Base-by-base conservation (phyloP, 2,113 vertebrate species). In the Kobus ellipsiprymnus region DNA sequence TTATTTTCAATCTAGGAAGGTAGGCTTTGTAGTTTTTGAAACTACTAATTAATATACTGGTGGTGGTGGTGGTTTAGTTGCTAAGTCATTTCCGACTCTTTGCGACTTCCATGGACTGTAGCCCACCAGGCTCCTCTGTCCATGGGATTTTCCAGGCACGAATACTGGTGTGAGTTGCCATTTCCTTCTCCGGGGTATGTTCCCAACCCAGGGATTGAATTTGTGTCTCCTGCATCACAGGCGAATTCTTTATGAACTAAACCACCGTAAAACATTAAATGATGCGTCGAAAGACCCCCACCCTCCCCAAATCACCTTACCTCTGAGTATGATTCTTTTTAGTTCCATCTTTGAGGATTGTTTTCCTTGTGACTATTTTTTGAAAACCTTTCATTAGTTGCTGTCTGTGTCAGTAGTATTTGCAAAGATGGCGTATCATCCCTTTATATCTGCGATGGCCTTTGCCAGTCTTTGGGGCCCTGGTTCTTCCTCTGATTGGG, bases 11-110 rank as follows among this genome's bases (percentile, higher is more conserved):
- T 62, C 36, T 84, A 86, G 54, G 27, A 87, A 95, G 23, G 19
- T 90, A 80, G 50, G 46, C 44, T 96, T 97, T 97, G 33, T 97
- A 44, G 14, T 71, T 96, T 97, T 94, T 87, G 50, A 90, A 97
- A 83, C 10, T 36, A 82, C 13, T 87, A 59, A 80, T 13, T 92
- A 59, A 46, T 87, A 40, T 33, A 67, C n/a, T 14, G n/a, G 89
- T 71, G 67, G 10, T 40, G n/a, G 67, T 71, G 36, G 10, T 74
- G 19, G 67, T 74, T 40, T 25, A 74, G 2, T 23, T 2, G 5
- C 67, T 71, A 12, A 71, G 67, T 71, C 67, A 40, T 23, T 19
- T 71, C 67, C 0, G 1, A 40, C 21, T 71, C 19, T 40, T 40
- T 71, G 67, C 0, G 2, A 71, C n/a, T 19, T n/a, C n/a, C n/a